A percentile compares a stretch with the other conserved stretches of the same genome.
phyloP scores from a whole-genome alignment of 2,113 vertebrate genomes.

The Chrysochloris asiatica region DNA sequence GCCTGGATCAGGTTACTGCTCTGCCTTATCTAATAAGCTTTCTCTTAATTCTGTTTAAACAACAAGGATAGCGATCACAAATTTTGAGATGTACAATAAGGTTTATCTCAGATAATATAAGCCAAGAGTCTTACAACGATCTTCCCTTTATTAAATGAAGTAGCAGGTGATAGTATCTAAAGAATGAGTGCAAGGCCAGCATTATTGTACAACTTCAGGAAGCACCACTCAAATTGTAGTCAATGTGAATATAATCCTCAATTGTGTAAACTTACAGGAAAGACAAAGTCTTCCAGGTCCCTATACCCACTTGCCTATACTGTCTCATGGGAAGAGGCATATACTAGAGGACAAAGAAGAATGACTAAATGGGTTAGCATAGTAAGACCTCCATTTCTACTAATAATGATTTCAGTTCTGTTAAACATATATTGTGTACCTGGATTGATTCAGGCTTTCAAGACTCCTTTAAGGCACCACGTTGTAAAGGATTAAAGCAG shows the following conservation, averaged over 20 bases:
- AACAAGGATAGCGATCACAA: rapidly evolving
- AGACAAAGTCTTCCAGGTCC: neutral
- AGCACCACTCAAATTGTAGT: rapidly evolving
- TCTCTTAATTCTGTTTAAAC: rapidly evolving
- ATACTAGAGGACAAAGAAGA: neutral
- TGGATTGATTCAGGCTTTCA: rapidly evolving
- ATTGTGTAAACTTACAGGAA: rapidly evolving
- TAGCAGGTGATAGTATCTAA: rapidly evolving
- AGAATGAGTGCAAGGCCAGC: too few species aligned
- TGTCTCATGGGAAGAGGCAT: neutral
- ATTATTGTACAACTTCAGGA: rapidly evolving
- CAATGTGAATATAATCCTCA: rapidly evolving
- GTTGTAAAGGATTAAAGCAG: too few species aligned
- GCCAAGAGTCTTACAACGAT: neutral
- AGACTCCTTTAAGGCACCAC: rapidly evolving
- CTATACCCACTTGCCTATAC: rapidly evolving
- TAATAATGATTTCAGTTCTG: rapidly evolving
- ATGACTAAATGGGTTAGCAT: rapidly evolving
- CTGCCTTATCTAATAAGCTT: neutral
- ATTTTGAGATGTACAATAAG: rapidly evolving
- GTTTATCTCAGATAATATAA: rapidly evolving
- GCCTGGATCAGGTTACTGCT: rapidly evolving
- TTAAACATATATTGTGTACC: rapidly evolving
- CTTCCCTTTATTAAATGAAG: neutral
- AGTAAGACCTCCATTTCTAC: rapidly evolving